These are phyloP conservation scores for Thamnophis elegans DNA, from an alignment of 2,797 vertebrate genomes.

Conservation along the genomic window DNA sequence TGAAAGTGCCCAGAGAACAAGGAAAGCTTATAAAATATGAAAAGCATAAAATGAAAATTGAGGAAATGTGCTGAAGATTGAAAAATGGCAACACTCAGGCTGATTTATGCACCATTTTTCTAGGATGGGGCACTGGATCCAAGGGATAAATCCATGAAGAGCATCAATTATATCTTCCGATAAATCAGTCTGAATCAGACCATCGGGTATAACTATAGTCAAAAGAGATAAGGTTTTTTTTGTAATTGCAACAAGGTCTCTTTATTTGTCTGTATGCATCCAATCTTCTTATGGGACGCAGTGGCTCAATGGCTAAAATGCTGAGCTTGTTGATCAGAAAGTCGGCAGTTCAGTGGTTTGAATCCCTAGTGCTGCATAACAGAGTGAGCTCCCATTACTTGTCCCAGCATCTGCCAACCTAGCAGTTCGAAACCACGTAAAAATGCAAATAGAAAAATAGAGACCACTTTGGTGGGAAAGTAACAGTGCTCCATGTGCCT, in stretches of 20 bases:
- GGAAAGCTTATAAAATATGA: not conserved
- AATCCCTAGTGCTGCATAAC: too few relatives aligned
- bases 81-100: constrained; percentile 13
- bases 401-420: too few relatives aligned
- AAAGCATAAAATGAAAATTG: not conserved
- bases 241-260: not conserved
- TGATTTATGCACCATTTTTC: not conserved
- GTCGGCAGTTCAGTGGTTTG: too few relatives aligned
- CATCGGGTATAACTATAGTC: not conserved
- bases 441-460: too few relatives aligned
- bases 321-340: too few relatives aligned
- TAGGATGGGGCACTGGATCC: not conserved
- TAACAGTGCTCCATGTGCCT: too few relatives aligned
- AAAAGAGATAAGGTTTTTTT: not conserved
- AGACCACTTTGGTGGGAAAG: too few relatives aligned
- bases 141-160: not conserved
- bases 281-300: not conserved
- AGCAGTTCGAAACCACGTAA: too few relatives aligned
- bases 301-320: too few relatives aligned
- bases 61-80: not conserved
- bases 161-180: not conserved
- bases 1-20: constrained; percentile 32
- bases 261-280: not conserved
- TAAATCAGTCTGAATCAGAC: not conserved
- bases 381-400: too few relatives aligned